phyloP scores from a whole-genome alignment of 2,797 vertebrate species.

The Spea hammondii region DNA sequence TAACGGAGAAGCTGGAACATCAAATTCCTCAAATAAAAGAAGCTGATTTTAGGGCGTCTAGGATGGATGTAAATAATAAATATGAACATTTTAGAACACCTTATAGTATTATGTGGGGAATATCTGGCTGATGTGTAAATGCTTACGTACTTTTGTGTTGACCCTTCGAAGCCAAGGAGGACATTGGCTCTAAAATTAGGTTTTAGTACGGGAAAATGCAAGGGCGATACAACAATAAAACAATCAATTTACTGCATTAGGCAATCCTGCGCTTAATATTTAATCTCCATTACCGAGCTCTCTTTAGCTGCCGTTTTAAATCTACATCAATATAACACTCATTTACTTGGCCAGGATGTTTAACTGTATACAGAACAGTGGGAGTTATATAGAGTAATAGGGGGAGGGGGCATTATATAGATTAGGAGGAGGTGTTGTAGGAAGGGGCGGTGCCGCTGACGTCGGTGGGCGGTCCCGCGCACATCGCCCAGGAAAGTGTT shows the following conservation, averaged over 20 bases:
- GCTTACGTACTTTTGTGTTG: too few relatives aligned
- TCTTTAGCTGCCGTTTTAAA: slow-evolving; percentile 7
- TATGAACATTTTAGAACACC: too few relatives aligned
- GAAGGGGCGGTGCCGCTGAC: not conserved
- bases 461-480: too few relatives aligned
- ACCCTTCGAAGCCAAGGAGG: too few relatives aligned
- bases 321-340: slow-evolving; percentile 4
- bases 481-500: too few relatives aligned
- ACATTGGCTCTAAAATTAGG: slow-evolving; percentile 30
- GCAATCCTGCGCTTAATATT: slow-evolving; percentile 32
- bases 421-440: not conserved
- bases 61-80: too few relatives aligned
- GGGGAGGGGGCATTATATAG: not conserved
- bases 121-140: too few relatives aligned
- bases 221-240: slow-evolving; percentile 24
- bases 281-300: slow-evolving; percentile 26
- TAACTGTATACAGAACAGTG: not conserved
- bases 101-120: too few relatives aligned
- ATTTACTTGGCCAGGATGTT: not conserved
- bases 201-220: slow-evolving; percentile 15
- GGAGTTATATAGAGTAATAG: not conserved
- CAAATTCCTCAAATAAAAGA: too few relatives aligned
- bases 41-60: too few relatives aligned
- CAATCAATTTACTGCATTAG: slow-evolving; percentile 43
- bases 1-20: too few relatives aligned